These are phyloP conservation scores for Drosophila watanabei DNA, from an alignment of 1,140 invertebrate species.

Conservation along the genomic window DNA sequence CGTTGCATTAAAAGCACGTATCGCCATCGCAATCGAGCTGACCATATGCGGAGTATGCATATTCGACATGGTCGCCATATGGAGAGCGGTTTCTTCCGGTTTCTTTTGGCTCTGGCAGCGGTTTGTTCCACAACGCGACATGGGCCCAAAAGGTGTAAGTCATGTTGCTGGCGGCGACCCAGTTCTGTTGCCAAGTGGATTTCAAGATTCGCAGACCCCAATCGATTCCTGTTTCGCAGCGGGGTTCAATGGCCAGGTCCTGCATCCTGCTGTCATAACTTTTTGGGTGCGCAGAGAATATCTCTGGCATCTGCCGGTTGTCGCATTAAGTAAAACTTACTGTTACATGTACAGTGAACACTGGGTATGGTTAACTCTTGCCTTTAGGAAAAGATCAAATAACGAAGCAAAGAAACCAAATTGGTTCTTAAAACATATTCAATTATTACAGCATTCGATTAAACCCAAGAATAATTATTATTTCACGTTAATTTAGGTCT, in stretches of 20 bases:
- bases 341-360: neutral
- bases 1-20: constrained; percentile 14
- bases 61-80: constrained; percentile 25
- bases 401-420: neutral
- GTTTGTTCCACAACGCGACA: neutral
- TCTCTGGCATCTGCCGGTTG: constrained; percentile 3
- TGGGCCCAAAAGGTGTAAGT: constrained; percentile 13
- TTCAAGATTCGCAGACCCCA: constrained; percentile 5
- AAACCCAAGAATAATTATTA: neutral
- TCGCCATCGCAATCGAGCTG: constrained; percentile 3
- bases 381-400: neutral
- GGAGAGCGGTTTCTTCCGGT: constrained; percentile 33
- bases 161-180: constrained; percentile 28
- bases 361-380: neutral
- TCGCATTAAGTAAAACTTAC: neutral
- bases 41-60: constrained; percentile 30
- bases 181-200: constrained; percentile 16
- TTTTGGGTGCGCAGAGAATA: constrained; percentile 3
- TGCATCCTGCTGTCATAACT: constrained; percentile 24
- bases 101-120: constrained; percentile 12
- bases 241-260: constrained; percentile 38
- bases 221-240: constrained; percentile 35
- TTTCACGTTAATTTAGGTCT: too few species aligned
- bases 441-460: too few species aligned
- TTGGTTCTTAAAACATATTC: neutral